These are phyloP conservation scores for Pelodytes ibericus DNA, from an alignment of 2,797 vertebrate species.

Conservation along the genomic window DNA sequence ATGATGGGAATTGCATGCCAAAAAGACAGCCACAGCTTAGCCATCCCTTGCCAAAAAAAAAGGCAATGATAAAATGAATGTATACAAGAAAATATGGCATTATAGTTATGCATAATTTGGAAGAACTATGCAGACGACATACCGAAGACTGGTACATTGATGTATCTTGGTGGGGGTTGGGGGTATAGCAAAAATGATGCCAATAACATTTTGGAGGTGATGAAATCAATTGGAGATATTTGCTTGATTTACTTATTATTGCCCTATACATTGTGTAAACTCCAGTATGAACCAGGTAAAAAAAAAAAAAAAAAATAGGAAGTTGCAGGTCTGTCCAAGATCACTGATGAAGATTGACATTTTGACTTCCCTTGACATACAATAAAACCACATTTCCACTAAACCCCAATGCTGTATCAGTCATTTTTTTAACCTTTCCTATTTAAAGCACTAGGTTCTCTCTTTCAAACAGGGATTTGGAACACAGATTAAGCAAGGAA, in stretches of 20 bases:
- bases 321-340: not conserved
- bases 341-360: no score
- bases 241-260: not conserved
- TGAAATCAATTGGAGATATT: not conserved
- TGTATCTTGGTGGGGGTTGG: not conserved
- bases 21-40: not conserved
- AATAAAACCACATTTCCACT: no score
- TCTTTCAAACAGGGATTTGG: not conserved
- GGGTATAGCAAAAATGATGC: not conserved
- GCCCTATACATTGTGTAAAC: conserved; percentile 6
- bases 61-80: not conserved
- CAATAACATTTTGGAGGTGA: not conserved
- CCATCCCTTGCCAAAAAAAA: not conserved
- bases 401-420: no score
- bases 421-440: no score
- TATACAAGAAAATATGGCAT: not conserved
- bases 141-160: not conserved
- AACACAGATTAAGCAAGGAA: not conserved
- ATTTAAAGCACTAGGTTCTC: no score
- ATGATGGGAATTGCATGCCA: not conserved
- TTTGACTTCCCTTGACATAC: no score
- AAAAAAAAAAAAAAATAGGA: not conserved
- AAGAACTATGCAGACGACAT: not conserved
- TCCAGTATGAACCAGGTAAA: conserved; percentile 8
- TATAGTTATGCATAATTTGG: not conserved